Evolutionary conservation across 2,113 vertebrate genomes (phyloP).

Genomic region (Silurus asotus): DNA sequence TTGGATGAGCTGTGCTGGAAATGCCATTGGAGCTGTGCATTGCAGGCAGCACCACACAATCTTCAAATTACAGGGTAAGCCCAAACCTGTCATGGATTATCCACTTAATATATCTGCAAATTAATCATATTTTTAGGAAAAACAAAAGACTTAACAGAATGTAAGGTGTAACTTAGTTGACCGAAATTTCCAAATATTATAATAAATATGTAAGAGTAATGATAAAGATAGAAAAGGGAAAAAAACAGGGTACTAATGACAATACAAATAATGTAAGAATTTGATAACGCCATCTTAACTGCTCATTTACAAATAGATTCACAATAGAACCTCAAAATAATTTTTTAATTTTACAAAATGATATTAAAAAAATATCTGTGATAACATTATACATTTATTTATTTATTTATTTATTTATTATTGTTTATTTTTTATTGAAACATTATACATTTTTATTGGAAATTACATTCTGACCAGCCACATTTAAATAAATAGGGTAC

Average conservation of each 20-base stretch:
- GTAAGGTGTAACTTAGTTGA: not conserved
- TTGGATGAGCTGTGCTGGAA: slow-evolving; percentile 94
- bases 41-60: slow-evolving; percentile 86
- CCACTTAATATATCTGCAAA: not conserved
- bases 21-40: slow-evolving; percentile 87
- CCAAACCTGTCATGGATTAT: not conserved
- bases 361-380: not conserved
- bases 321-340: not conserved
- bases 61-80: slow-evolving; percentile 85
- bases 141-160: not conserved
- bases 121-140: not conserved
- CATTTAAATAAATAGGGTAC: no score
- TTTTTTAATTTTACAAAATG: not conserved
- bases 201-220: no score
- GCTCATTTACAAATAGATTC: not conserved
- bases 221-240: not conserved
- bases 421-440: no score
- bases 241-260: not conserved
- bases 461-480: no score
- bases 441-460: no score
- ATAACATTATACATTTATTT: no score
- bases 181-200: not conserved
- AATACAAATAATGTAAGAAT: not conserved
- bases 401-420: no score
- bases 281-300: not conserved